These are phyloP conservation scores for Hanleya hanleyi DNA, from an alignment of 2,888 invertebrate species.

Conservation along the genomic window DNA sequence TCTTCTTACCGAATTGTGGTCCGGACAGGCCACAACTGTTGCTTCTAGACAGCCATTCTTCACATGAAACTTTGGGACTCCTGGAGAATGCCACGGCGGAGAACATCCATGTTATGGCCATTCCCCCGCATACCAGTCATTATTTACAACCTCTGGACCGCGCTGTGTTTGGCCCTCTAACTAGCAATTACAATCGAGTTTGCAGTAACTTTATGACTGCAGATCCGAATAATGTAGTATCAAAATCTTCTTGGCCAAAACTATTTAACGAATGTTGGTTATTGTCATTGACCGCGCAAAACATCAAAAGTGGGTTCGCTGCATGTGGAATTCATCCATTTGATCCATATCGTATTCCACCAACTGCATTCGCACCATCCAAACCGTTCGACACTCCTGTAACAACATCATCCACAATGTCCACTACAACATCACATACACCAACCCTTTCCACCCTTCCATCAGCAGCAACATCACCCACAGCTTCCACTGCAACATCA, in stretches of 20 bases:
- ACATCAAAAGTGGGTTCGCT: not conserved
- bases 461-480: too few relatives aligned
- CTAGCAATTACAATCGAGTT: constrained; percentile 7
- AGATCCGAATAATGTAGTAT: not conserved
- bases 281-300: not conserved
- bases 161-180: constrained; percentile 19
- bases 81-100: constrained; percentile 37
- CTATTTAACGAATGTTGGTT: not conserved
- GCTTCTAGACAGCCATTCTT: constrained; percentile 44
- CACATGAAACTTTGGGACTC: constrained; percentile 39
- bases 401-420: too few relatives aligned
- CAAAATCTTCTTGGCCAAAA: not conserved
- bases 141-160: constrained; percentile 19
- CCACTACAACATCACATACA: too few relatives aligned
- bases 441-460: too few relatives aligned
- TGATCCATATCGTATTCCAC: too few relatives aligned
- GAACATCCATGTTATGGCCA: constrained; percentile 15
- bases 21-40: constrained; percentile 44
- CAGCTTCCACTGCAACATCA: too few relatives aligned
- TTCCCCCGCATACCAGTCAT: constrained; percentile 26
- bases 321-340: too few relatives aligned
- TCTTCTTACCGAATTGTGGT: constrained; percentile 44
- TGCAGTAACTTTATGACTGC: constrained; percentile 14
- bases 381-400: too few relatives aligned
- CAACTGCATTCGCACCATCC: too few relatives aligned